Base-by-base conservation (phyloP, 2,888 invertebrate species). In the Sminthurinus aureus region DNA sequence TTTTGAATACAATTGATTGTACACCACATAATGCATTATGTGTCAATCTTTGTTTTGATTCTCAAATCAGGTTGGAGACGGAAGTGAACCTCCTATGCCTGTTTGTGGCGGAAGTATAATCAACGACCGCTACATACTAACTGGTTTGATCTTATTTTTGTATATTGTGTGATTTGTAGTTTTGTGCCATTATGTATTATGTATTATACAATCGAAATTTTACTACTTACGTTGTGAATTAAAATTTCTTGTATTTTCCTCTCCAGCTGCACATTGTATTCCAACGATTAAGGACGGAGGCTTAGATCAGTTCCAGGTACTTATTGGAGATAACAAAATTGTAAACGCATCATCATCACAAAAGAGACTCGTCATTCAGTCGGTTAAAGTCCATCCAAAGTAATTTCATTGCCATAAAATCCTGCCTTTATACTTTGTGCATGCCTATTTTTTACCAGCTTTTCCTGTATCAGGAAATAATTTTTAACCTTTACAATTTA, bases 41-140 rank as follows among this genome's bases (percentile, higher is more conserved):
- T 76, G 18, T 50, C n/a, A 52, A 8, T 38, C 6, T 38, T 38
- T 38, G 38, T 38, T 38, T 38, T 38, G 6, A 38, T 38, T 38
- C 6, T 38, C n/a, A 52, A 64, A 18, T 66, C 58, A 79, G 64
- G 20, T 26, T 13, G 38, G 52, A 66, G 66, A n/a, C 2, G 79
- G 66, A 26, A 51, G 20, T 77, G 0, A 22, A 22, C 13, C 18
- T 20, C 58, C 38, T 6, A 79, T 38, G n/a, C 11, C 24, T n/a
- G 2, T 66, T 50, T 79, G 79, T 79, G 79, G 79, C 20, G 79
- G 66, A 13, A 66, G 66, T 26, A 66, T 79, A 11, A 79, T 79
- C 24, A 15, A 11, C 13, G 20, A 26, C 50, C 13, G 38, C 13
- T 66, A 66, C 79, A 79, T 79, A 8, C 26, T 79, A 12, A 79